A percentile compares a stretch with the other conserved stretches of the same genome.
These are phyloP conservation scores for Thunnus maccoyii DNA, from an alignment of 2,113 vertebrate genomes.

Conservation along the genomic window DNA sequence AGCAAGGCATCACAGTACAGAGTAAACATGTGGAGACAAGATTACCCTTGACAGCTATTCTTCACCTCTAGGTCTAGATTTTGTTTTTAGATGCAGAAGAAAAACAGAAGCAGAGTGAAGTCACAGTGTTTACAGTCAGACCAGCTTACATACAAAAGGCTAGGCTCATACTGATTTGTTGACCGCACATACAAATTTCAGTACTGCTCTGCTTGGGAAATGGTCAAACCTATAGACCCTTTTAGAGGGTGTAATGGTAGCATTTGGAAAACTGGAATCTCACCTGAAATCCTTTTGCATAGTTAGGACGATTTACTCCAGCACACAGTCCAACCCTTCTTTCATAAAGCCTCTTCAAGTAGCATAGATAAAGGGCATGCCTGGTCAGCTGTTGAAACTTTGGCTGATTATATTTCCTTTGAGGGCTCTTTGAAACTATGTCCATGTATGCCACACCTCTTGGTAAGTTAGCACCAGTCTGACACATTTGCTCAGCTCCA, in stretches of 20 bases:
- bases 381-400: not conserved
- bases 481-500: slow-evolving; percentile 5
- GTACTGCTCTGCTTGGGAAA: not conserved
- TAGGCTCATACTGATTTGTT: no score
- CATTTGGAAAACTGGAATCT: slow-evolving; percentile 12
- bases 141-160: no score
- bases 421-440: slow-evolving; percentile 1
- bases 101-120: no score
- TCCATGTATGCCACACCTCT: not conserved
- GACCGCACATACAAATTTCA: no score
- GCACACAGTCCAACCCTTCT: not conserved
- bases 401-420: not conserved
- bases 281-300: slow-evolving; percentile 1
- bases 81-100: no score
- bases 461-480: not conserved
- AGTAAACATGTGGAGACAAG: no score
- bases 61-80: no score
- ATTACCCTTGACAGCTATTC: no score
- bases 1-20: no score
- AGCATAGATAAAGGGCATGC: not conserved
- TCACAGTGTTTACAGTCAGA: no score
- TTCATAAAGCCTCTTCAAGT: slow-evolving; percentile 6
- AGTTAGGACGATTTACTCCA: slow-evolving; percentile 4
- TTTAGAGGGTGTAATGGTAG: not conserved
- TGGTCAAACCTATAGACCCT: not conserved